A percentile compares a stretch with the other conserved stretches of the same genome.
Evolutionary conservation across 2,797 vertebrate genomes (phyloP).

Genomic region (Sparus aurata): DNA sequence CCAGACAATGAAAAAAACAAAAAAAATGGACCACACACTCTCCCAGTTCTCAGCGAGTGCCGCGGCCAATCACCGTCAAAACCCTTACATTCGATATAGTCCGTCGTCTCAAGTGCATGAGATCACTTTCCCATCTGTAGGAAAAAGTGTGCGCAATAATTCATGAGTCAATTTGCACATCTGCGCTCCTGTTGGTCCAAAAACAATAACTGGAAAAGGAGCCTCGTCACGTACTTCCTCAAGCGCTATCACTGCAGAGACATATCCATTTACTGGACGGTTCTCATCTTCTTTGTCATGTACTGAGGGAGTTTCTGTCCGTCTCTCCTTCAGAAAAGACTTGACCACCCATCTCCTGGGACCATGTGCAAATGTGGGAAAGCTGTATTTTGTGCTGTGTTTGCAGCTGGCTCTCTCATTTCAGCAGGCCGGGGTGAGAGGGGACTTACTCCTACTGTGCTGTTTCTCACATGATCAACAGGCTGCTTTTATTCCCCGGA

Average conservation of each 20-base stretch:
- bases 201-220: conserved; percentile 45
- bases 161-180: conserved; percentile 23
- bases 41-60: conserved; percentile 1
- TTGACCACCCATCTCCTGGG: conserved; percentile 70
- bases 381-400: conserved; percentile 50
- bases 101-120: neutral
- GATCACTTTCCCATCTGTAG: conserved; percentile 38
- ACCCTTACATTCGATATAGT: neutral
- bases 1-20: neutral
- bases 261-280: conserved; percentile 4
- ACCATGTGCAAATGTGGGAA: conserved; percentile 74
- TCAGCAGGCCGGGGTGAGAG: conserved; percentile 46
- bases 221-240: conserved; percentile 2
- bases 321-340: conserved; percentile 44
- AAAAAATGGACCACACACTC: conserved; percentile 21
- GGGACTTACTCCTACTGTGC: conserved; percentile 51
- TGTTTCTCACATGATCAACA: conserved; percentile 65
- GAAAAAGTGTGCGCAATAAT: conserved; percentile 14
- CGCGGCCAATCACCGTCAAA: neutral
- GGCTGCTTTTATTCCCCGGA: conserved; percentile 19
- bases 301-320: conserved; percentile 47
- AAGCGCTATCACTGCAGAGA: conserved; percentile 26
- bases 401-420: conserved; percentile 74
- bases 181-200: conserved; percentile 21
- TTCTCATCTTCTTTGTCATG: conserved; percentile 25